Conservation (phyloP, 2,113 vertebrate genomes). For the Sylvietta virens region DNA sequence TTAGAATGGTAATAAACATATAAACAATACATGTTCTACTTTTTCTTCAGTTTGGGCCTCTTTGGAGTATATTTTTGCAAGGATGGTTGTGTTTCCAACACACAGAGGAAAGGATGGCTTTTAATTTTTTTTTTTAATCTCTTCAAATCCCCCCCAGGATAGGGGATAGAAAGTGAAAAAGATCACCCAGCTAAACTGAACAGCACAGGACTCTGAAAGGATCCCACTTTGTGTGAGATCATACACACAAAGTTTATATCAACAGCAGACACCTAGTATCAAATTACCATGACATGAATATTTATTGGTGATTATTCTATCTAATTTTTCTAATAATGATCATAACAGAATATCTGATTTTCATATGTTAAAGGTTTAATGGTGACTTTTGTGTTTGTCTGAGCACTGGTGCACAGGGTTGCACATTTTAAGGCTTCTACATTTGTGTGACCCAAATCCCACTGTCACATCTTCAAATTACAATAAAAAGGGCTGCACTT, state of each 20-base stretch:
- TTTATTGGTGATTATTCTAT: background rate
- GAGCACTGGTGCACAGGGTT: background rate
- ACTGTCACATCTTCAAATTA: background rate
- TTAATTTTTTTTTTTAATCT: background rate
- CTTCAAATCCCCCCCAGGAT: background rate
- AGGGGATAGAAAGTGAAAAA: background rate
- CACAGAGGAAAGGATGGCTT: fast-evolving
- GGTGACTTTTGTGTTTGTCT: background rate
- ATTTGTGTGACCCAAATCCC: background rate
- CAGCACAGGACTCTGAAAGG: background rate
- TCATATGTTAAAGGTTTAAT: background rate
- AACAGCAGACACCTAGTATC: background rate
- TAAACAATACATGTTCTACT: background rate
- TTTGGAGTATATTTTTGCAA: background rate
- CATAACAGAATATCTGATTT: background rate
- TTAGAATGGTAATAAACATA: background rate
- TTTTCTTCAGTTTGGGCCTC: background rate
- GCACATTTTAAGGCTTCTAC: background rate
- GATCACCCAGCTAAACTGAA: background rate
- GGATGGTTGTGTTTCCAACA: background rate
- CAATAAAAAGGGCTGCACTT: background rate
- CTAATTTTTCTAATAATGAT: background rate
- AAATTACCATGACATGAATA: background rate
- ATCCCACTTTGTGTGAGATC: background rate
- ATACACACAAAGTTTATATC: fast-evolving